A percentile compares a stretch with the other conserved stretches of the same genome.
These are phyloP conservation scores for Sarcoramphus papa DNA, from an alignment of 2,797 vertebrate species.

Conservation along the genomic window DNA sequence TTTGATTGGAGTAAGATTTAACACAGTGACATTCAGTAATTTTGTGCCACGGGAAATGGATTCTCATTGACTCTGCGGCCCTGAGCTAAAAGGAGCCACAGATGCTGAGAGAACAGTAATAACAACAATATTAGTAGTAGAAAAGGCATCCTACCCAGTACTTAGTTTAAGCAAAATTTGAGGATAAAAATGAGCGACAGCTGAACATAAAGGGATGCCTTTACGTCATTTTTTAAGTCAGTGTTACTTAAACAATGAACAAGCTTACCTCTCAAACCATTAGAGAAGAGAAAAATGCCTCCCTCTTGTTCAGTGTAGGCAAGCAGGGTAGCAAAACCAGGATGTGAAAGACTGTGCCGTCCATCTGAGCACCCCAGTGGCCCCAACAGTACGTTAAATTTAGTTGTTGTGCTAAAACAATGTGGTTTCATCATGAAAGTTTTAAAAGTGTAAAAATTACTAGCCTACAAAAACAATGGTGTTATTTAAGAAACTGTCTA, in stretches of 20 bases:
- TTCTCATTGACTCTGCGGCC: neutral
- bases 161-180: neutral
- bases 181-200: neutral
- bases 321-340: neutral
- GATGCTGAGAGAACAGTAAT: neutral
- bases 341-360: neutral
- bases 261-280: neutral
- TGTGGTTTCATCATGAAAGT: neutral
- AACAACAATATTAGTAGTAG: neutral
- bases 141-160: neutral
- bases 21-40: neutral
- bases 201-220: neutral
- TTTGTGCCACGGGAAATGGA: neutral
- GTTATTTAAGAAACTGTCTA: neutral
- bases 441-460: neutral
- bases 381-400: neutral
- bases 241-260: neutral
- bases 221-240: neutral
- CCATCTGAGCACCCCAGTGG: neutral
- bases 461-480: neutral
- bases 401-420: neutral
- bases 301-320: neutral
- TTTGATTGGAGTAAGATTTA: constrained; percentile 15
- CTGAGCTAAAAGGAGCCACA: neutral
- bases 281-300: neutral